Evolutionary conservation across 2,888 invertebrate species (phyloP).

Genomic region (Ormyrus labotus): DNA sequence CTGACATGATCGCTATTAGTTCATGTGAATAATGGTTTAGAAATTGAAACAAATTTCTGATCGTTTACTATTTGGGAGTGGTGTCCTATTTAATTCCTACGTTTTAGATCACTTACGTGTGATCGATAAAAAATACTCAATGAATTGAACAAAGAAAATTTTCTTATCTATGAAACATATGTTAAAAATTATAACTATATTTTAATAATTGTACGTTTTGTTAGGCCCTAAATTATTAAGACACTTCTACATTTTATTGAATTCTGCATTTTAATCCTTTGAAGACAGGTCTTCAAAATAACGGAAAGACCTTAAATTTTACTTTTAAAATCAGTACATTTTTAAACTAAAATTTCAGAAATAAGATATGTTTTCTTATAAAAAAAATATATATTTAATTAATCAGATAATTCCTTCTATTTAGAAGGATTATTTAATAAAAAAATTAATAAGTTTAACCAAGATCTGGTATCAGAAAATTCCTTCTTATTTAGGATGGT

Average conservation of each 20-base stretch:
- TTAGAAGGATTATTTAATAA: background rate
- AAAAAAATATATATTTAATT: background rate
- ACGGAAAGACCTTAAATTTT: background rate
- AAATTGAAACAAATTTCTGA: background rate
- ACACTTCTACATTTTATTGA: background rate
- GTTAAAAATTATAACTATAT: background rate
- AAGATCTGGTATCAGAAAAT: no score
- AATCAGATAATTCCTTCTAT: background rate
- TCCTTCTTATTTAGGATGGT: background rate
- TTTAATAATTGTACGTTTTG: slow-evolving; percentile 21
- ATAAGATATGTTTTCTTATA: background rate
- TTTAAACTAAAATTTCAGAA: background rate
- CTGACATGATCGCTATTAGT: background rate
- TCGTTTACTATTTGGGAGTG: background rate
- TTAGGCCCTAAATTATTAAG: slow-evolving; percentile 23
- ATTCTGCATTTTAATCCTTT: slow-evolving; percentile 28
- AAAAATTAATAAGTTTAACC: background rate
- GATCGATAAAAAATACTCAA: no score
- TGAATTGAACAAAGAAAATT: no score
- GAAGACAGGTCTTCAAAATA: slow-evolving; percentile 12
- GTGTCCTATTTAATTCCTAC: no score
- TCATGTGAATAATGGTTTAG: background rate
- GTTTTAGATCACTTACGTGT: no score
- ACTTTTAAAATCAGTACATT: background rate
- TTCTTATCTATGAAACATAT: no score